A percentile compares a stretch with the other conserved stretches of the same genome.
phyloP scores from a whole-genome alignment of 1,140 invertebrate species.

The Drosophila mojavensis region DNA sequence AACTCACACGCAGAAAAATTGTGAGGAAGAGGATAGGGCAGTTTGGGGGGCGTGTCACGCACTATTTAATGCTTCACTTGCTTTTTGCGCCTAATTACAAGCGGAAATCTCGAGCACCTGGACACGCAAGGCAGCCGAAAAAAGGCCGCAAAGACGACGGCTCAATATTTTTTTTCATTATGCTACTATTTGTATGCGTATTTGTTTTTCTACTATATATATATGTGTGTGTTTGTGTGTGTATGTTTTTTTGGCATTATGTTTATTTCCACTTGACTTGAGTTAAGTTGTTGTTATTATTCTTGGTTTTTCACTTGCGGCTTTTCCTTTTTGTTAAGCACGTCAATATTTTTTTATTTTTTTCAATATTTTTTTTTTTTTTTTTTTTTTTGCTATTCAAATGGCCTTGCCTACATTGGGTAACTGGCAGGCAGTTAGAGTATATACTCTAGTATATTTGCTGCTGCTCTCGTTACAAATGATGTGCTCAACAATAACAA shows the following conservation, averaged over 20 bases:
- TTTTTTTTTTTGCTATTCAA: slow-evolving; percentile 8
- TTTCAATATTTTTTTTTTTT: neutral
- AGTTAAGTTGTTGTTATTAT: slow-evolving; percentile 61
- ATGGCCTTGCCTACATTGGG: slow-evolving; percentile 35
- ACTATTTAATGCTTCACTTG: slow-evolving; percentile 74
- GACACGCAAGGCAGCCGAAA: slow-evolving; percentile 33
- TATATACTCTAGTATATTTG: slow-evolving; percentile 19
- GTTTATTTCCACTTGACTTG: slow-evolving; percentile 80
- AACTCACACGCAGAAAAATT: slow-evolving; percentile 8
- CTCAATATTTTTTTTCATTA: slow-evolving; percentile 60
- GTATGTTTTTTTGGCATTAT: slow-evolving; percentile 61
- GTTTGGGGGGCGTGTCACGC: slow-evolving; percentile 50
- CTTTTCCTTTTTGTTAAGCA: slow-evolving; percentile 67
- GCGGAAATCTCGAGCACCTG: slow-evolving; percentile 42
- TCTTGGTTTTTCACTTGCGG: slow-evolving; percentile 72
- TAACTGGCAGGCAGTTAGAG: neutral
- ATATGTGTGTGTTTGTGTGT: slow-evolving; percentile 17
- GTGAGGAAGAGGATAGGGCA: slow-evolving; percentile 1
- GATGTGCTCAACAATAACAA: slow-evolving; percentile 14
- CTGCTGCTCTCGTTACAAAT: slow-evolving; percentile 40
- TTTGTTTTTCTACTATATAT: slow-evolving; percentile 23
- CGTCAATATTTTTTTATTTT: too few relatives aligned
- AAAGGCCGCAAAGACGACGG: slow-evolving; percentile 37
- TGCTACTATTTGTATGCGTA: slow-evolving; percentile 17
- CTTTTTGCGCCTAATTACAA: slow-evolving; percentile 61